Evolutionary conservation across 2,888 invertebrate genomes (phyloP).

Genomic region (Yponomeuta plumbellus): DNA sequence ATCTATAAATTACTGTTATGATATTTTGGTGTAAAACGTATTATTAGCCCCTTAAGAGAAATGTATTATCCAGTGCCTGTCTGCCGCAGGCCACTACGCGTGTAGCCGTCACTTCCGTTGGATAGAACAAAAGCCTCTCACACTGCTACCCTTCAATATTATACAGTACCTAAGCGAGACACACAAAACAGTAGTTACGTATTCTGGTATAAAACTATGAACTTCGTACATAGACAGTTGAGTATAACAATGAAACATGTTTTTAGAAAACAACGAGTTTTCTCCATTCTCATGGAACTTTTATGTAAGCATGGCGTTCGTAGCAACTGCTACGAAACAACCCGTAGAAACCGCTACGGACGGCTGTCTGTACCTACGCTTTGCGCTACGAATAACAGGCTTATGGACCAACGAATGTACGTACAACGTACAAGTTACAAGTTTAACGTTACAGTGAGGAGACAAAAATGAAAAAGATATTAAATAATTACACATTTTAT

Average conservation of each 20-base stretch:
- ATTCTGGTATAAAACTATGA: background rate
- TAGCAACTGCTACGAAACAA: background rate
- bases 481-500: too few species aligned
- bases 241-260: background rate
- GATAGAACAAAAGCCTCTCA: background rate
- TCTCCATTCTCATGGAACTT: background rate
- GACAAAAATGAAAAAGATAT: too few species aligned
- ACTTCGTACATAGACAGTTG: background rate
- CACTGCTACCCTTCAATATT: background rate
- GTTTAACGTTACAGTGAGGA: too few species aligned
- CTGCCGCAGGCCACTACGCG: background rate
- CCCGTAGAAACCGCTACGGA: background rate
- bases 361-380: background rate
- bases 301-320: background rate
- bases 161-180: background rate
- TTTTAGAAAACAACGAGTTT: background rate
- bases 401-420: too few species aligned
- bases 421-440: too few species aligned
- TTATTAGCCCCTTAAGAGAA: too few species aligned
- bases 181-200: background rate
- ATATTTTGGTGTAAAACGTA: too few species aligned
- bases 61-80: background rate
- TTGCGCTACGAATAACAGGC: too few species aligned
- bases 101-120: background rate
- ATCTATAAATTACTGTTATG: too few species aligned